phyloP scores from a whole-genome alignment of 2,113 vertebrate species.

The Neotragus moschatus region DNA sequence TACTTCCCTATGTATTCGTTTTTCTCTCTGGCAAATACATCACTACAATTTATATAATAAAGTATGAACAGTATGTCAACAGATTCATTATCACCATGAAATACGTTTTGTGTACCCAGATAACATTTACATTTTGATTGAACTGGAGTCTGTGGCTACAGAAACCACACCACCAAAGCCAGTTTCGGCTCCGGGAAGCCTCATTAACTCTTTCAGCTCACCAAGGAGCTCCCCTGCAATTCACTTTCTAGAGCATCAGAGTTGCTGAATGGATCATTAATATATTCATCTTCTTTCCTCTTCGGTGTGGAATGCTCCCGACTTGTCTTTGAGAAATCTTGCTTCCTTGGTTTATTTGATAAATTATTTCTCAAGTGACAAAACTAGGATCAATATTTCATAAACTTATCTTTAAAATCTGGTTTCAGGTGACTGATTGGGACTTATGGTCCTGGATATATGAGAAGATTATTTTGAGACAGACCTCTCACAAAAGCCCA shows the following conservation, averaged over 20 bases:
- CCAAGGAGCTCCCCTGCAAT: neutral
- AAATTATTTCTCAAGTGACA: neutral
- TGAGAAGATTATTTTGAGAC: neutral
- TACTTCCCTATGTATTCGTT: neutral
- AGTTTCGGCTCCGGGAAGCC: neutral
- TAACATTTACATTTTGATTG: conserved; percentile 65
- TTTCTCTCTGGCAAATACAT: conserved; percentile 46
- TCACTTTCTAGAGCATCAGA: neutral
- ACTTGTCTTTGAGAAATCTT: neutral
- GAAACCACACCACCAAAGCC: neutral
- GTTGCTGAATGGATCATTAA: neutral
- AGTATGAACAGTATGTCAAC: conserved; percentile 52
- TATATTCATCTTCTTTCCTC: neutral
- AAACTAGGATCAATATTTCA: neutral
- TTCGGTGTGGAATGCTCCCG: rapidly evolving
- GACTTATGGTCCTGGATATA: neutral
- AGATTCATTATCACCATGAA: conserved; percentile 53
- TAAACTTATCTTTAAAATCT: neutral
- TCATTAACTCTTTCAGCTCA: neutral
- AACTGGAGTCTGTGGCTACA: conserved; percentile 11
- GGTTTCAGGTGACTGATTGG: neutral
- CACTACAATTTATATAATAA: conserved; percentile 57
- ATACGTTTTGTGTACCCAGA: conserved; percentile 53
- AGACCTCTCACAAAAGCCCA: neutral
- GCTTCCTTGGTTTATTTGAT: neutral